phyloP scores from a whole-genome alignment of 2,888 invertebrate species.

The Psylliodes chrysocephalus region DNA sequence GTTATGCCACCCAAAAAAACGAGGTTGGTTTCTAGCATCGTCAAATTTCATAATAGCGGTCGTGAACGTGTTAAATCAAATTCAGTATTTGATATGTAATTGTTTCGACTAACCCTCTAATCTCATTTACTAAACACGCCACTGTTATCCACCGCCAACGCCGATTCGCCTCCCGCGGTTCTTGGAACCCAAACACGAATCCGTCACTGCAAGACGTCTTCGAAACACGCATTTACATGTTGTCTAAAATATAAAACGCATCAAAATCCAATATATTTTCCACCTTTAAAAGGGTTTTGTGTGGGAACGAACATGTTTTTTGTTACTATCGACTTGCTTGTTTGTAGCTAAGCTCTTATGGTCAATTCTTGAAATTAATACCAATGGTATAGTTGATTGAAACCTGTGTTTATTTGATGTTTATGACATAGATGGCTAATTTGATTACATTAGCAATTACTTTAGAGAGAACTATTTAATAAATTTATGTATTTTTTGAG shows the following conservation, averaged over 20 bases:
- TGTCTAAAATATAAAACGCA: conserved; percentile 48
- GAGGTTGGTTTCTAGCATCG: no score
- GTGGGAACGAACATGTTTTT: conserved; percentile 41
- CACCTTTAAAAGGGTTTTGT: conserved; percentile 35
- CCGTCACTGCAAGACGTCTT: conserved; percentile 50
- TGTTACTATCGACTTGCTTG: conserved; percentile 32
- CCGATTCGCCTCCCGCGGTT: conserved; percentile 47
- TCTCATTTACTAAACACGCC: background rate
- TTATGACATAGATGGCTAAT: background rate
- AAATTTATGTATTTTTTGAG: no score
- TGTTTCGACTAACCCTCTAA: no score
- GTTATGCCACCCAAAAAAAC: no score
- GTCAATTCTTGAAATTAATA: conserved; percentile 28
- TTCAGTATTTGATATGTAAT: no score
- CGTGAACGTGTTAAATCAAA: no score
- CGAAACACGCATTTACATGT: conserved; percentile 51
- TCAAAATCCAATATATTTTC: conserved; percentile 42
- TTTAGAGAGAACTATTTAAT: no score
- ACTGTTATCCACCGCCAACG: conserved; percentile 20
- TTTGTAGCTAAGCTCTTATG: conserved; percentile 14
- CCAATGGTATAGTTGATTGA: background rate
- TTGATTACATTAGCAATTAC: background rate
- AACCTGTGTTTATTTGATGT: background rate
- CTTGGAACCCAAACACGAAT: conserved; percentile 50
- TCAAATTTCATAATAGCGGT: no score